A percentile compares a stretch with the other conserved stretches of the same genome.
Evolutionary conservation across 2,113 vertebrate genomes (phyloP).

Genomic region (Odontophorus gujanensis): DNA sequence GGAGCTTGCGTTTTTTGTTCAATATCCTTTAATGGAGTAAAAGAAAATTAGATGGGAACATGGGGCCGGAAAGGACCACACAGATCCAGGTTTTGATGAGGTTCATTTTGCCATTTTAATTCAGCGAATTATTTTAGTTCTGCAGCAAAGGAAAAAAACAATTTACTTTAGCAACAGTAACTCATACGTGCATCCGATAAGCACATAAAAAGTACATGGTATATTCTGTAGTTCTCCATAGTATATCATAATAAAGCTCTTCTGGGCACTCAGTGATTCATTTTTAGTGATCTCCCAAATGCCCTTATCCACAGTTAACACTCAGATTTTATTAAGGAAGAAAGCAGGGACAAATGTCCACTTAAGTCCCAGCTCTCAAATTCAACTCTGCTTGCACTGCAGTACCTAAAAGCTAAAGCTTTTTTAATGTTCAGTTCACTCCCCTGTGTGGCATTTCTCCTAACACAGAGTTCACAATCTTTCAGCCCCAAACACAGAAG

Average conservation of each 20-base stretch:
- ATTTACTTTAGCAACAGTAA: slow-evolving; percentile 39
- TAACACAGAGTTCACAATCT: slow-evolving; percentile 82
- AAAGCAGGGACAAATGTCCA: slow-evolving; percentile 83
- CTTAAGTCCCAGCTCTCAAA: slow-evolving; percentile 83
- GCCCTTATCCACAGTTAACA: slow-evolving; percentile 82
- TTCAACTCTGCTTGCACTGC: slow-evolving; percentile 77
- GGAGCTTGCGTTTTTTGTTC: slow-evolving; percentile 7
- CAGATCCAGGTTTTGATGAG: slow-evolving; percentile 30
- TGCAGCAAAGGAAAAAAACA: slow-evolving; percentile 50
- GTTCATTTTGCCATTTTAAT: slow-evolving; percentile 55
- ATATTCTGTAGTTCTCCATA: slow-evolving; percentile 74
- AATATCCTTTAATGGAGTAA: background rate
- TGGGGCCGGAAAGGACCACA: slow-evolving; percentile 9
- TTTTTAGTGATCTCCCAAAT: slow-evolving; percentile 83
- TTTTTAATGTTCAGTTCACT: slow-evolving; percentile 79
- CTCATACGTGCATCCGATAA: slow-evolving; percentile 38
- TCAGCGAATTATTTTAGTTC: slow-evolving; percentile 53
- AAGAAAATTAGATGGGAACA: slow-evolving; percentile 33
- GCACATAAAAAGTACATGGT: slow-evolving; percentile 44
- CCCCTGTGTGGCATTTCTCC: slow-evolving; percentile 82
- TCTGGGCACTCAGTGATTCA: slow-evolving; percentile 81
- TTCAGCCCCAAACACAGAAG: slow-evolving; percentile 81
- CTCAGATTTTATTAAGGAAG: slow-evolving; percentile 83
- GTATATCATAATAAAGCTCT: slow-evolving; percentile 80
- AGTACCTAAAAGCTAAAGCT: slow-evolving; percentile 79